phyloP scores from a whole-genome alignment of 2,888 invertebrate species.

The Hydropsyche betteni region DNA sequence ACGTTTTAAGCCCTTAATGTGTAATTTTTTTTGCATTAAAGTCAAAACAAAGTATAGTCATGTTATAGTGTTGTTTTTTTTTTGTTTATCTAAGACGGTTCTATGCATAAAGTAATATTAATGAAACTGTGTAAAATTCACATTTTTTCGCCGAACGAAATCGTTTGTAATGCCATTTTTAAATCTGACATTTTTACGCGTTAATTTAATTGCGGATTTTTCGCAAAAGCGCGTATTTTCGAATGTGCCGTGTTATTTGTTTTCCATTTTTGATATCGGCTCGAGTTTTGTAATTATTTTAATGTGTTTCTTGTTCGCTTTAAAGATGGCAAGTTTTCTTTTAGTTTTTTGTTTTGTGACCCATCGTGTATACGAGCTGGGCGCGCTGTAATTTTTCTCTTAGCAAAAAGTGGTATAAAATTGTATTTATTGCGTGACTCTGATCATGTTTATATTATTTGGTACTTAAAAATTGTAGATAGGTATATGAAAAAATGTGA shows the following conservation, averaged over 20 bases:
- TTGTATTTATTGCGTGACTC: slow-evolving; percentile 20
- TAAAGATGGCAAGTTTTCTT: slow-evolving; percentile 19
- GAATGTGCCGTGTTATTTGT: not conserved
- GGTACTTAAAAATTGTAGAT: slow-evolving; percentile 51
- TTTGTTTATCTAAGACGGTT: too few species aligned
- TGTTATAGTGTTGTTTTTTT: slow-evolving; percentile 24
- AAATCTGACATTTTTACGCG: slow-evolving; percentile 26
- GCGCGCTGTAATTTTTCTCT: slow-evolving; percentile 2
- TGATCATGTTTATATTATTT: slow-evolving; percentile 35
- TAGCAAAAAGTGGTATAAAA: slow-evolving; percentile 1
- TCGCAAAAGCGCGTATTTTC: not conserved
- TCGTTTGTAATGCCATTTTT: slow-evolving; percentile 40
- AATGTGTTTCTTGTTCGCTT: slow-evolving; percentile 19
- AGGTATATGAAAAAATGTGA: slow-evolving; percentile 52
- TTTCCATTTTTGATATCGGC: not conserved
- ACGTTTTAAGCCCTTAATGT: not conserved
- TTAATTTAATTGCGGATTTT: slow-evolving; percentile 16
- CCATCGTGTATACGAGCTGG: not conserved
- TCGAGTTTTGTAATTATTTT: slow-evolving; percentile 1
- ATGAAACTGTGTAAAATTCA: slow-evolving; percentile 22
- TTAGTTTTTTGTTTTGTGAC: not conserved
- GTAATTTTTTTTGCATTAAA: slow-evolving; percentile 6
- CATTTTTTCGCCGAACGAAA: slow-evolving; percentile 17
- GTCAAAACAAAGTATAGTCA: slow-evolving; percentile 28
- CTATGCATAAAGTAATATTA: slow-evolving; percentile 2